Conservation (phyloP, 2,113 vertebrate genomes). For the Athene cunicularia region DNA sequence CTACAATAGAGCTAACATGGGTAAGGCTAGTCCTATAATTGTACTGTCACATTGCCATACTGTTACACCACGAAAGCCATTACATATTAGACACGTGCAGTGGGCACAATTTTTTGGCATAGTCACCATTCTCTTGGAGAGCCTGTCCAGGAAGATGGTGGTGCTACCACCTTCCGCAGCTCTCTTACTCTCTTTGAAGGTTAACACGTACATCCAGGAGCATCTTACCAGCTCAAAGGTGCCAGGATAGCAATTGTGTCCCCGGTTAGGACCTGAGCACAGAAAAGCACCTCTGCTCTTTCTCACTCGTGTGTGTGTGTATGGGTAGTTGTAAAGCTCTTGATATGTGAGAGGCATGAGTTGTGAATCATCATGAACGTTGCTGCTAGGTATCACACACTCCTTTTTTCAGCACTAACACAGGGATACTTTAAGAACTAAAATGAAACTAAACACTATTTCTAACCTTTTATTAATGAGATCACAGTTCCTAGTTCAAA, state of each 20-base stretch:
- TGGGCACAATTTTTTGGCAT: neutral
- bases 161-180: neutral
- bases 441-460: neutral
- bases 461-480: neutral
- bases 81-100: accelerated
- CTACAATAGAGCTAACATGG: neutral
- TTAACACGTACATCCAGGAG: neutral
- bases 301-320: neutral
- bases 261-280: neutral
- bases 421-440: neutral
- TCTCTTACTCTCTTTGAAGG: neutral
- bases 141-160: neutral
- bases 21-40: neutral
- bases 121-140: neutral
- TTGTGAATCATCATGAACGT: neutral
- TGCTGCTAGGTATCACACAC: neutral
- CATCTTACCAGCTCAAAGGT: neutral
- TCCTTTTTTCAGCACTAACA: neutral
- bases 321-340: neutral
- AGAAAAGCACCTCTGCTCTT: neutral
- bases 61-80: neutral
- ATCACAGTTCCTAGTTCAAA: neutral
- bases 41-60: neutral
- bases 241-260: neutral
- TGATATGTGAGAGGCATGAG: neutral